phyloP scores from a whole-genome alignment of 1,140 invertebrate genomes.

The Caenorhabditis latens region DNA sequence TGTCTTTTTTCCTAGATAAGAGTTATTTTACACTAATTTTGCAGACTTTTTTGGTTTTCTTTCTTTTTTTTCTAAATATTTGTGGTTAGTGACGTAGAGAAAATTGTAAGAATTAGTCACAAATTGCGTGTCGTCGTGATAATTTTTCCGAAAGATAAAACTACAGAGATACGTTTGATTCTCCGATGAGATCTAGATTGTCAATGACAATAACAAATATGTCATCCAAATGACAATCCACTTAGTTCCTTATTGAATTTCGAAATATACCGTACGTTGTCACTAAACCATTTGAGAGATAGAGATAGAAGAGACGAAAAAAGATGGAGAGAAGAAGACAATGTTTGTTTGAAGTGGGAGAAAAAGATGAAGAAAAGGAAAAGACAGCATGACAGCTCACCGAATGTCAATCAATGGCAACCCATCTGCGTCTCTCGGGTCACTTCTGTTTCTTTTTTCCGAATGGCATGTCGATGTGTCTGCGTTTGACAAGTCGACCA shows the following conservation, averaged over 20 bases:
- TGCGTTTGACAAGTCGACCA: background rate
- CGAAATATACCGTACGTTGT: conserved; percentile 31
- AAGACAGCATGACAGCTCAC: conserved; percentile 51
- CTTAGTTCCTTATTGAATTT: conserved; percentile 1
- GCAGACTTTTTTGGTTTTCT: too few relatives aligned
- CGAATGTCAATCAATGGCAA: conserved; percentile 54
- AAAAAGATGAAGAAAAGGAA: background rate
- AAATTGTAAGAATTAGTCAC: conserved; percentile 17
- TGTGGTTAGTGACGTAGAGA: background rate
- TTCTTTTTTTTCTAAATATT: too few relatives aligned
- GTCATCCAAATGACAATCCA: conserved; percentile 1
- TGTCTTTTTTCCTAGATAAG: too few relatives aligned
- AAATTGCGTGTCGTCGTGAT: background rate
- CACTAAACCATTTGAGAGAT: conserved; percentile 28
- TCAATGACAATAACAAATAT: background rate
- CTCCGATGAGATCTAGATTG: background rate
- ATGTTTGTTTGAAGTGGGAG: conserved; percentile 38
- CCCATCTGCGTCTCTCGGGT: conserved; percentile 43
- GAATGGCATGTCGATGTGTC: conserved; percentile 18
- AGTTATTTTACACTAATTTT: too few relatives aligned
- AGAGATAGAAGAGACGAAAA: background rate
- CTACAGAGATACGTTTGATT: background rate
- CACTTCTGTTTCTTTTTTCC: conserved; percentile 18
- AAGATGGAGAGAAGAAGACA: background rate
- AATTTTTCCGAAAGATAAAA: background rate